Evolutionary conservation across 2,113 vertebrate species (phyloP).

Genomic region (Oncorhynchus clarkii): DNA sequence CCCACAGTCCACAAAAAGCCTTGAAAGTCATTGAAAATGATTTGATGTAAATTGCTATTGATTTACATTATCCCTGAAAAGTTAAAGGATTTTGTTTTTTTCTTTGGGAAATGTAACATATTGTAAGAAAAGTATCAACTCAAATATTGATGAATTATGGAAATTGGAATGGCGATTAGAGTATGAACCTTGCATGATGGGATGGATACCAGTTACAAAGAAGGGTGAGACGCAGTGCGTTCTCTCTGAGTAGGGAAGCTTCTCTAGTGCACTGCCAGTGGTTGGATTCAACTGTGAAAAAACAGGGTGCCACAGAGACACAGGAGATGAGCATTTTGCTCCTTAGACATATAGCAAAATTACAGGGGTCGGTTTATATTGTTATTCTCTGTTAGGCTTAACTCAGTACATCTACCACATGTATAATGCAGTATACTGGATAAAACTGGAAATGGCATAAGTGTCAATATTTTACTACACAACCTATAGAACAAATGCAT

Average conservation of each 20-base stretch:
- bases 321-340: conserved; percentile 32
- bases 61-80: too few species aligned
- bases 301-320: conserved; percentile 29
- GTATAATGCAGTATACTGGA: conserved; percentile 52
- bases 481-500: conserved; percentile 7
- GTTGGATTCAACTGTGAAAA: conserved; percentile 62
- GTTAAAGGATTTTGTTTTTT: too few species aligned
- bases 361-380: conserved; percentile 29
- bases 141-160: too few species aligned
- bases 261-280: conserved; percentile 1
- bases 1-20: background rate
- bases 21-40: background rate
- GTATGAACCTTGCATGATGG: background rate
- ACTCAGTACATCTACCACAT: conserved; percentile 16
- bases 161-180: background rate
- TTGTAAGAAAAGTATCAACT: too few species aligned
- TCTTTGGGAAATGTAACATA: too few species aligned
- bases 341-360: background rate
- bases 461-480: conserved; percentile 38
- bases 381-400: conserved; percentile 30
- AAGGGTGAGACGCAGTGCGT: too few species aligned
- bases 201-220: too few species aligned
- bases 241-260: background rate
- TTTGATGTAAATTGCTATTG: background rate
- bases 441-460: conserved; percentile 63